phyloP scores from a whole-genome alignment of 2,797 vertebrate genomes.

The Ateles fusciceps region DNA sequence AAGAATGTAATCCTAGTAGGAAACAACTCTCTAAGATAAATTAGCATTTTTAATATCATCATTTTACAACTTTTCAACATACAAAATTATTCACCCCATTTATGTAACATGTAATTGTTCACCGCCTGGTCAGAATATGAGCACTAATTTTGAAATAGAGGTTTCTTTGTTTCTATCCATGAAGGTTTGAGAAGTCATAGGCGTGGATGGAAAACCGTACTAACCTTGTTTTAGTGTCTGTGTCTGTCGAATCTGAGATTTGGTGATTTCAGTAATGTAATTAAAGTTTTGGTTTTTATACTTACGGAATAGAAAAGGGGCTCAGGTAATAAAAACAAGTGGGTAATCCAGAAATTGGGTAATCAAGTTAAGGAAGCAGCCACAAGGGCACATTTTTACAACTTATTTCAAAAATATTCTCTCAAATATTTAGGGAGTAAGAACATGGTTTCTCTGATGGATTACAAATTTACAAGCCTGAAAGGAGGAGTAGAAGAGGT shows the following conservation, averaged over 20 bases:
- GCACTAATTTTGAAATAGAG: slow-evolving; percentile 33
- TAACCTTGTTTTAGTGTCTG: not conserved
- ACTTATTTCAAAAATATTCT: not conserved
- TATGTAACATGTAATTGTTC: slow-evolving; percentile 63
- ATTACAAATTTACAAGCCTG: not conserved
- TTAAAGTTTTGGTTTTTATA: not conserved
- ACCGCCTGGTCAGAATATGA: slow-evolving; percentile 41
- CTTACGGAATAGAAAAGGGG: not conserved
- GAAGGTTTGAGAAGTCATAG: not conserved
- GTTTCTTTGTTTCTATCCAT: slow-evolving; percentile 40
- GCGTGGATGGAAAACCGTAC: not conserved
- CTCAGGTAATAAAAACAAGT: not conserved
- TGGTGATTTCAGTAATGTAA: not conserved
- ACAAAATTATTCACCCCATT: slow-evolving; percentile 67
- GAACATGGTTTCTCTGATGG: not conserved
- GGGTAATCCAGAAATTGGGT: not conserved
- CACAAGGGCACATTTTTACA: not conserved
- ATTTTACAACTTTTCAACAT: slow-evolving; percentile 67
- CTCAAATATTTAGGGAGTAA: not conserved
- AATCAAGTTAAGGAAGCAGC: slow-evolving; percentile 40
- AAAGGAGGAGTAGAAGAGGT: not conserved
- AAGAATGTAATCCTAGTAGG: slow-evolving; percentile 56
- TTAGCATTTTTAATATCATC: slow-evolving; percentile 72
- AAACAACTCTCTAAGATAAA: slow-evolving; percentile 64
- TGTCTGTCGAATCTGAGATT: not conserved